Conservation (phyloP, 2,113 vertebrate genomes). For the Hippocampus barbouri region DNA sequence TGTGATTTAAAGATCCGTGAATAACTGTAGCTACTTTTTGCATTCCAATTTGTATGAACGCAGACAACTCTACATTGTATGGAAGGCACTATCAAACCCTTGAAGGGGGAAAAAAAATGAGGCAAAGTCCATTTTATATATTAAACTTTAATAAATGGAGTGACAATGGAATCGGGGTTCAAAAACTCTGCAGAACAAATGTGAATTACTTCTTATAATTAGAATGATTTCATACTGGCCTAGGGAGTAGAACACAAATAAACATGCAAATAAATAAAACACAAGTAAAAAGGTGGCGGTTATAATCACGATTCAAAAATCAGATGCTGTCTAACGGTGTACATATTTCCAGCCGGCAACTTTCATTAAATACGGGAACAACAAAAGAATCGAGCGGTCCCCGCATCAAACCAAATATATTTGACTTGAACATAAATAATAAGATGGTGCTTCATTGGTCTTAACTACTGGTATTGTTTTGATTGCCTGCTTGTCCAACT, state of each 20-base stretch:
- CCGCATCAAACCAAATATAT: not conserved
- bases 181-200: conserved; percentile 7
- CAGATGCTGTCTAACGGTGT: not conserved
- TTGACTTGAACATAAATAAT: not conserved
- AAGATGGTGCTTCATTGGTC: not conserved
- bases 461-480: not conserved
- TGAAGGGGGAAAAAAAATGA: not conserved
- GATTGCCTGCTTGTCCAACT: not conserved
- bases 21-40: too few relatives aligned
- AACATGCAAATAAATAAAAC: not conserved
- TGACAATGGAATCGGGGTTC: conserved; percentile 6
- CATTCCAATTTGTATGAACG: too few relatives aligned
- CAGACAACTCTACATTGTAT: too few relatives aligned
- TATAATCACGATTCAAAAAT: not conserved
- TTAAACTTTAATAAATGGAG: conserved; percentile 38
- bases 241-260: not conserved
- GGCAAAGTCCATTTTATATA: conserved; percentile 1
- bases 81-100: not conserved
- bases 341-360: not conserved
- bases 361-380: not conserved
- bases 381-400: not conserved
- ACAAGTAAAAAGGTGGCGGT: not conserved
- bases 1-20: too few relatives aligned
- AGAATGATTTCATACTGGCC: conserved; percentile 3
- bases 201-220: not conserved